Conservation (phyloP, 2,888 invertebrate species). For the Serripes groenlandicus region DNA sequence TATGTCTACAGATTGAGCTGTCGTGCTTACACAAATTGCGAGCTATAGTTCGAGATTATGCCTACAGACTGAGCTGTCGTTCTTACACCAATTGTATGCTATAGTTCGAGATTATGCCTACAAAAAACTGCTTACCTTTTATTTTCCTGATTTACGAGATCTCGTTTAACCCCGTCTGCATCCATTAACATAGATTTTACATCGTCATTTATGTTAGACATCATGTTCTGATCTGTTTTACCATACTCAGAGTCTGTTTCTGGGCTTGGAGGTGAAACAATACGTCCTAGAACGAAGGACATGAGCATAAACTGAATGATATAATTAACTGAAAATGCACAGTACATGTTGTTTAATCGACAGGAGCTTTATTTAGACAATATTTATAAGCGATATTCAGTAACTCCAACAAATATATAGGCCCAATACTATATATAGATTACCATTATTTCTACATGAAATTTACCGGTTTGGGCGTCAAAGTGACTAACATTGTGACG, state of each 20-base stretch:
- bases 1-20: background rate
- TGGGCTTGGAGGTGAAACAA: constrained; percentile 56
- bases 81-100: background rate
- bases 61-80: background rate
- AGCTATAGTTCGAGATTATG: background rate
- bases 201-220: constrained; percentile 35
- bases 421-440: no score
- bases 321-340: no score
- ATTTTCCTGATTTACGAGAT: constrained; percentile 3
- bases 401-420: no score
- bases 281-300: constrained; percentile 49
- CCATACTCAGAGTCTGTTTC: constrained; percentile 1
- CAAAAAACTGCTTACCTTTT: background rate
- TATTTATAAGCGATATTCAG: no score
- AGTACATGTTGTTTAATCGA: no score
- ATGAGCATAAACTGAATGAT: no score
- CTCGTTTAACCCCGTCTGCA: constrained; percentile 30
- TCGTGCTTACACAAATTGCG: background rate
- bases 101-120: background rate
- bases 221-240: constrained; percentile 2
- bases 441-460: no score
- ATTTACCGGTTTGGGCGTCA: no score
- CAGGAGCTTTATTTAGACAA: no score
- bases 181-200: constrained; percentile 42
- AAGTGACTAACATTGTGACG: no score